These are phyloP conservation scores for Rhabdomys pumilio DNA, from an alignment of 2,797 vertebrate genomes.

Conservation along the genomic window DNA sequence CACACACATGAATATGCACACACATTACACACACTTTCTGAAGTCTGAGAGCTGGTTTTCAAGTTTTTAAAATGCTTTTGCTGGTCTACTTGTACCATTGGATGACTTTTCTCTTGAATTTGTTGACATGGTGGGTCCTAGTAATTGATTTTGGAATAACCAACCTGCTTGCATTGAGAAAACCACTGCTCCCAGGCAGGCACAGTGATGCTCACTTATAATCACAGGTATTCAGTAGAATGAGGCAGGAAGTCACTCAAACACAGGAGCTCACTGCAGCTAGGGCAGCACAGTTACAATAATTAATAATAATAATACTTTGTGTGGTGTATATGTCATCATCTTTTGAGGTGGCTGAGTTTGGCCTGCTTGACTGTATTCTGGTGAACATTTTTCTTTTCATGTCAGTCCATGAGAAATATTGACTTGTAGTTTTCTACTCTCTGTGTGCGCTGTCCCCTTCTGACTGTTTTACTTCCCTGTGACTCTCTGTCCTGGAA, in stretches of 20 bases:
- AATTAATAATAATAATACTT: not conserved
- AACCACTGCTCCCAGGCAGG: not conserved
- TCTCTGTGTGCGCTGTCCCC: fast-evolving
- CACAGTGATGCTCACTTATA: not conserved
- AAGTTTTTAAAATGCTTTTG: not conserved
- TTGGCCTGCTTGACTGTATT: not conserved
- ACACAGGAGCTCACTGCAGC: not conserved
- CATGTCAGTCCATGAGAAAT: not conserved
- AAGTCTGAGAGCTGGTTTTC: not conserved
- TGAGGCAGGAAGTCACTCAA: not conserved
- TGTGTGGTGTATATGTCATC: not conserved
- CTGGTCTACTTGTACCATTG: too few species aligned
- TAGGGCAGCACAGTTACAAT: not conserved
- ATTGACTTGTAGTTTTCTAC: not conserved
- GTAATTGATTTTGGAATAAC: not conserved
- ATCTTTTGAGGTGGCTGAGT: not conserved
- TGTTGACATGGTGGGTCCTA: not conserved
- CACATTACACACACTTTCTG: not conserved
- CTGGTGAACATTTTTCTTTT: not conserved
- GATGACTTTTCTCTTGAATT: not conserved
- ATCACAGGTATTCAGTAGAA: not conserved
- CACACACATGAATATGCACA: not conserved
- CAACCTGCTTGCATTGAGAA: not conserved
- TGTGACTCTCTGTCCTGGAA: not conserved
- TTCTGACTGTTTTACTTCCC: not conserved